phyloP scores from a whole-genome alignment of 2,888 invertebrate species.

The Meloe dianella region DNA sequence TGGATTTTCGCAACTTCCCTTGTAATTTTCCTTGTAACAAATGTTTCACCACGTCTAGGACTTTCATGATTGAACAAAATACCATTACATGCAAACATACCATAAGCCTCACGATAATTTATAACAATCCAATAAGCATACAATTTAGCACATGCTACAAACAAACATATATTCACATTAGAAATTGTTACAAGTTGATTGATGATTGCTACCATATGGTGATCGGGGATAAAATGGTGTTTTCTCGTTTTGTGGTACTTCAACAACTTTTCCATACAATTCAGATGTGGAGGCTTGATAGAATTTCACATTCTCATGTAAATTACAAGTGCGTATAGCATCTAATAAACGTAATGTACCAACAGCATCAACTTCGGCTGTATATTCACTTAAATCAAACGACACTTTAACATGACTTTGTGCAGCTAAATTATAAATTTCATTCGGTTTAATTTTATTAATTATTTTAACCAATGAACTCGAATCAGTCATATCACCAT shows the following conservation, averaged over 20 bases:
- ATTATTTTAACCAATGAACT: conserved; percentile 92
- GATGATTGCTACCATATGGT: conserved; percentile 89
- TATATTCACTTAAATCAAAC: conserved; percentile 98
- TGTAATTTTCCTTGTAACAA: conserved; percentile 98
- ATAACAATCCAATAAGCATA: conserved; percentile 96
- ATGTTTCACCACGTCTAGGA: conserved; percentile 94
- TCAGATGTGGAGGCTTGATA: conserved; percentile 98
- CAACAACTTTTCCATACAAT: conserved; percentile 90
- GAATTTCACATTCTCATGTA: conserved; percentile 81
- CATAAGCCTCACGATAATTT: conserved; percentile 94
- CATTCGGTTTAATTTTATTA: conserved; percentile 76
- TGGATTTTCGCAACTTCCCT: conserved; percentile 96
- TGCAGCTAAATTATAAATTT: conserved; percentile 98
- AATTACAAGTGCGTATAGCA: conserved; percentile 87
- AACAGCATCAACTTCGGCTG: conserved; percentile 97
- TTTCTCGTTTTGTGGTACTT: conserved; percentile 91
- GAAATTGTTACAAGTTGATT: background rate
- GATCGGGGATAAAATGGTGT: conserved; percentile 97
- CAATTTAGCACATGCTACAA: conserved; percentile 89
- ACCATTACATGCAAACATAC: conserved; percentile 95
- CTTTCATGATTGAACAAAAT: conserved; percentile 97
- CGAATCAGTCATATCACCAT: conserved; percentile 98
- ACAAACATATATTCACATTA: background rate
- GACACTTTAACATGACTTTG: conserved; percentile 99
- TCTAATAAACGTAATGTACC: conserved; percentile 90